These are phyloP conservation scores for Fragum whitleyi DNA, from an alignment of 2,888 invertebrate genomes.

Conservation along the genomic window DNA sequence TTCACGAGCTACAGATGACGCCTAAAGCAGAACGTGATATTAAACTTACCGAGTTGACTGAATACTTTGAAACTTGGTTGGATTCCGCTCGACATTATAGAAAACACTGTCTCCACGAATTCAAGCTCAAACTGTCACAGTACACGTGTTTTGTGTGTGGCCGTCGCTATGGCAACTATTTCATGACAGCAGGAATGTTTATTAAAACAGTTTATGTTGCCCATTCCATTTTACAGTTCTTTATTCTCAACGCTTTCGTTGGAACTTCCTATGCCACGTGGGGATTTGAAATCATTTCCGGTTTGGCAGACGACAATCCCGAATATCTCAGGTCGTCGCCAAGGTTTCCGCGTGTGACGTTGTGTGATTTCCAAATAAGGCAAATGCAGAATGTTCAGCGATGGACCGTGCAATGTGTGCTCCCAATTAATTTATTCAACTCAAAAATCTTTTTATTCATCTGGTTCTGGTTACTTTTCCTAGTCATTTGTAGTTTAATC, in stretches of 20 bases:
- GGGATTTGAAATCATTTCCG: slow-evolving; percentile 77
- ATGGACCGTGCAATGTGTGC: slow-evolving; percentile 81
- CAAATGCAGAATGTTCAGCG: slow-evolving; percentile 79
- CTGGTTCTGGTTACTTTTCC: slow-evolving; percentile 81
- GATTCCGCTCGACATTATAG: slow-evolving; percentile 72
- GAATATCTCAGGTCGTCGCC: slow-evolving; percentile 74
- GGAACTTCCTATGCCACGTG: slow-evolving; percentile 76
- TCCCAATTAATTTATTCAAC: slow-evolving; percentile 81
- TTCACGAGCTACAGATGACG: slow-evolving; percentile 70
- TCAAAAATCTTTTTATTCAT: slow-evolving; percentile 82
- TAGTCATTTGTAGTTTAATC: slow-evolving; percentile 69
- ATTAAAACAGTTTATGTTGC: slow-evolving; percentile 78
- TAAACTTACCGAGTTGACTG: slow-evolving; percentile 71
- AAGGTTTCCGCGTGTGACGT: slow-evolving; percentile 79
- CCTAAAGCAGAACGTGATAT: slow-evolving; percentile 72
- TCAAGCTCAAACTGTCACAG: slow-evolving; percentile 71
- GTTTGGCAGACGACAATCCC: slow-evolving; percentile 65
- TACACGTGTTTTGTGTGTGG: slow-evolving; percentile 78
- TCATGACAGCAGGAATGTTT: slow-evolving; percentile 78
- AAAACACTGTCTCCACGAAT: slow-evolving; percentile 68
- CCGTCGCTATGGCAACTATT: slow-evolving; percentile 80
- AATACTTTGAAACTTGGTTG: slow-evolving; percentile 76
- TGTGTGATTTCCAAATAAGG: slow-evolving; percentile 81
- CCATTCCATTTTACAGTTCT: slow-evolving; percentile 82
- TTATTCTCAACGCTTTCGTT: slow-evolving; percentile 79